Base-by-base conservation (phyloP, 2,113 vertebrate species). In the Zeus faber region DNA sequence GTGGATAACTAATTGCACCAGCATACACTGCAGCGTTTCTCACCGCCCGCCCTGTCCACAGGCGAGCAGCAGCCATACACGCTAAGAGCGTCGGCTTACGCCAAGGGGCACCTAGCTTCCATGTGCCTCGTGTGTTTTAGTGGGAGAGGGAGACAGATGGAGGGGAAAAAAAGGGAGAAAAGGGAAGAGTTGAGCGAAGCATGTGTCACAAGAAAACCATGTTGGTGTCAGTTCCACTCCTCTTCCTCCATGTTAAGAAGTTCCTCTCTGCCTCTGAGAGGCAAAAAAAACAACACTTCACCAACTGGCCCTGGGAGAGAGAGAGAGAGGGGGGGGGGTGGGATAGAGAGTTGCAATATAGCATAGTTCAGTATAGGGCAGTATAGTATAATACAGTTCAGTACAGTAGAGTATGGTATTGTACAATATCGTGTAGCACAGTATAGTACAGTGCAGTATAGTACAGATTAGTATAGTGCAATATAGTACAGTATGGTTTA, bases 211-310 rank as follows among this genome's bases (percentile, higher is more conserved):
- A n/a, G 62, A 69, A 26, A 25, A 54, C 48, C 56, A 22, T 76
- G 77, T 79, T 73, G 58, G 62, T 82, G 77, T 83, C 76, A 76
- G 80, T 83, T 83, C 66, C 78, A 74, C 67, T 79, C 65, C 60
- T 74, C 58, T 74, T 75, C 79, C 74, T 83, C 76, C 76, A 77
- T 79, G 78, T 72, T 72, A 71, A 81, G 65, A 74, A 65, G 73
- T 73, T 70, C 63, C 60, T 64, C 41, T 63, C 47, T 65, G 45
- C 63, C 70, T 64, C 63, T n/a, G 37, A 54, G 59, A 52, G n/a
- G 14, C 9, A 3, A 67, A 67, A 62, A 61, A 27, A 27, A 27
- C 14, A 17, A 46, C 46, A 17, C 46, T 26, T 48, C 22, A 49
- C 64, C 67, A 65, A 61, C 41, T 65, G 61, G 58, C 48, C 64